Conservation (phyloP, 2,888 invertebrate genomes). For the Myopa tessellatipennis region DNA sequence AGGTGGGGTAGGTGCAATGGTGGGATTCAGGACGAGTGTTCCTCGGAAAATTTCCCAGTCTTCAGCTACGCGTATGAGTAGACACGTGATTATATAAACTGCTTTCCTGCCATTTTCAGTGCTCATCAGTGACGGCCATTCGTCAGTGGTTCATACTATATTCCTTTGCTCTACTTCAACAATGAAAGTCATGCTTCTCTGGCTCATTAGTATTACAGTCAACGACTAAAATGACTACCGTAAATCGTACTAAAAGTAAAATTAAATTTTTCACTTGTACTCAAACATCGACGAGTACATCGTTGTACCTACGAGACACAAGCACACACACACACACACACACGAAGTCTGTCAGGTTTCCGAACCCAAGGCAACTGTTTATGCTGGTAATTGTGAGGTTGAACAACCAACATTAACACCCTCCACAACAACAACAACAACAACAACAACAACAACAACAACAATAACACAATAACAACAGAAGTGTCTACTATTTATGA, state of each 20-base stretch:
- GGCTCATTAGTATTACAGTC: slow-evolving; percentile 44
- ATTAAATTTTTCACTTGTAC: slow-evolving; percentile 53
- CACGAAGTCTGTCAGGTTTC: too few species aligned
- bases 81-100: too few species aligned
- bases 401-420: background rate
- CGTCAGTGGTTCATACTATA: too few species aligned
- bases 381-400: background rate
- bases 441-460: background rate
- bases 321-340: background rate
- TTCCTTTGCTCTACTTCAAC: background rate
- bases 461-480: slow-evolving; percentile 1
- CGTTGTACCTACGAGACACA: background rate
- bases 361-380: background rate
- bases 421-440: background rate
- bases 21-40: too few species aligned
- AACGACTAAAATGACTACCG: slow-evolving; percentile 43
- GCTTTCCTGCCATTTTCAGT: too few species aligned
- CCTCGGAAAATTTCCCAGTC: too few species aligned
- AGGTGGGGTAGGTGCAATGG: too few species aligned
- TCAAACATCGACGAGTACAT: slow-evolving; percentile 18
- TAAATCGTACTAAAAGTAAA: slow-evolving; percentile 59
- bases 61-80: too few species aligned
- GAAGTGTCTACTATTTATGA: background rate
- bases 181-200: slow-evolving; percentile 42
- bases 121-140: too few species aligned